These are phyloP conservation scores for Rhingia campestris DNA, from an alignment of 2,888 invertebrate genomes.

Conservation along the genomic window DNA sequence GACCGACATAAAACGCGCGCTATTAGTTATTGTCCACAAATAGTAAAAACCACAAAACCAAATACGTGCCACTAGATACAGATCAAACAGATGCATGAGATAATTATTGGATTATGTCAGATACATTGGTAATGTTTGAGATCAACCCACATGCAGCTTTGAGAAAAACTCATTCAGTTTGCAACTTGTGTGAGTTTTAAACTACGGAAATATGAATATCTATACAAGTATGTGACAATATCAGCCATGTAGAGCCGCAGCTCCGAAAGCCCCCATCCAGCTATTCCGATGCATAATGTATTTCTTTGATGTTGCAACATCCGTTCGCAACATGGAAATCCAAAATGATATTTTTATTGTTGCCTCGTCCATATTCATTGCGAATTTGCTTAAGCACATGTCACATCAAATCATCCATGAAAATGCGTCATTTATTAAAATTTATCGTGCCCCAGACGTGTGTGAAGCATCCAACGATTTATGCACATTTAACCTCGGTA, in stretches of 20 bases:
- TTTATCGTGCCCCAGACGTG: no score
- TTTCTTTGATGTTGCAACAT: background rate
- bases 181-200: no score
- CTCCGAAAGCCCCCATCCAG: background rate
- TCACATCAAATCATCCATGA: background rate
- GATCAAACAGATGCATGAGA: background rate
- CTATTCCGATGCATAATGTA: background rate
- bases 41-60: background rate
- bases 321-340: background rate
- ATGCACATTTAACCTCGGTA: background rate
- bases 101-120: background rate
- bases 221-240: background rate
- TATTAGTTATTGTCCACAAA: background rate
- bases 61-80: background rate
- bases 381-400: background rate
- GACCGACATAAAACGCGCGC: background rate
- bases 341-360: background rate
- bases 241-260: background rate
- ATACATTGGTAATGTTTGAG: no score
- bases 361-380: background rate
- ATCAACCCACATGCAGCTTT: no score
- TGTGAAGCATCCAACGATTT: background rate
- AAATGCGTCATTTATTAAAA: background rate
- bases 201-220: no score
- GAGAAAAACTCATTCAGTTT: no score